Evolutionary conservation across 1,140 invertebrate genomes (phyloP), one percentile per base, ranked within the genome.

Genomic region (Drosophila oshimai): DNA sequence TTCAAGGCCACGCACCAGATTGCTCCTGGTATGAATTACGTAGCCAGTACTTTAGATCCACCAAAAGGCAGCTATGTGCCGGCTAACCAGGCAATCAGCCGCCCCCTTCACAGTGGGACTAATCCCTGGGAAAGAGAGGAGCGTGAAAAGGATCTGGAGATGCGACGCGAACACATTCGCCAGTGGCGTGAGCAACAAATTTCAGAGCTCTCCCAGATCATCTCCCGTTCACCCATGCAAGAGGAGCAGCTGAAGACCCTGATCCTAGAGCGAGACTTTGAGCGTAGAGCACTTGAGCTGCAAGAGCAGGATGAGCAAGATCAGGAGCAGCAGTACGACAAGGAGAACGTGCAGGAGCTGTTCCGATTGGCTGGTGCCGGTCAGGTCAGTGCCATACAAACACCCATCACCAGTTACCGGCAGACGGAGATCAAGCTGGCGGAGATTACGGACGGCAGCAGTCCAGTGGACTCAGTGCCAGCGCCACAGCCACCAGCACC

Each of bases 51-150:
- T 64, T 92, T 94, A 67, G 96, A 96, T 91, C 94, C 95, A 18
- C 95, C 95, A 0, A 93, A 95, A 77, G 95, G 95, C 75, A 93
- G 94, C 24, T 95, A 95, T 87, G 94, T 96, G 91, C 93, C 93
- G 18, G 90, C 37, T n/a, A 79, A 39, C 39, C 79, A 79, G 13
- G 33, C 68, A 0, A 37, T 41, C 6, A 45, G 46, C 7, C 55
- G 67, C 9, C 12, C 44, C 54, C 80, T 72, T 74, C 88, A 71
- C 51, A 81, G 58, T 7, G 88, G 83, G 13, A 93, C 94, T 42
- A 97, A 96, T 93, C 96, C 96, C 0, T 97, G 96, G 97, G 96
- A 97, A 75, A 92, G 96, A 45, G 97, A 98, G 92, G 96, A 97
- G 90, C 94, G 95, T 70, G 96, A 98, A 92, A 95, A 94, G 86